These are phyloP conservation scores for Limnephilus rhombicus DNA, from an alignment of 2,888 invertebrate genomes.

Conservation along the genomic window DNA sequence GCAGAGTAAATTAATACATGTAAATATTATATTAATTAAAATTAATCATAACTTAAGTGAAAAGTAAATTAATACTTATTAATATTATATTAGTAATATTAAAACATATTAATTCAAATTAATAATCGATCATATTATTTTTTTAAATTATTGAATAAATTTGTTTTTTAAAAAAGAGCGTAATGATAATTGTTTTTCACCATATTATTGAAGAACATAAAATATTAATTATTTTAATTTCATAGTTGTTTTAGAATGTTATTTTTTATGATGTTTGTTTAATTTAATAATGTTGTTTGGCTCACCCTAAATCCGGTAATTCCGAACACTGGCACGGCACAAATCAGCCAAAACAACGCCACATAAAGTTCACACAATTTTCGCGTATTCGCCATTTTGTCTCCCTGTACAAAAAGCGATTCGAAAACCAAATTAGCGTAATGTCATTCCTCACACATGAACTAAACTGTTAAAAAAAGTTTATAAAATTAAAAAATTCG, in stretches of 20 bases:
- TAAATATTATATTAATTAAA: too few relatives aligned
- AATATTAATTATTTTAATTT: too few relatives aligned
- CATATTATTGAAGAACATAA: too few relatives aligned
- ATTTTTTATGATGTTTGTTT: neutral
- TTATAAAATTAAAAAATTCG: neutral
- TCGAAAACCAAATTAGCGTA: slow-evolving; percentile 45
- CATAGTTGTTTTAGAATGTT: neutral
- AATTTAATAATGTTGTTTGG: neutral
- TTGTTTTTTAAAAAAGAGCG: too few relatives aligned
- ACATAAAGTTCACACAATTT: slow-evolving; percentile 59
- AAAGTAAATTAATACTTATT: too few relatives aligned
- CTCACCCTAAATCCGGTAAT: slow-evolving; percentile 64
- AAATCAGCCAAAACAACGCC: slow-evolving; percentile 56
- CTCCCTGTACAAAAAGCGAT: slow-evolving; percentile 56
- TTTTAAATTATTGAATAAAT: too few relatives aligned
- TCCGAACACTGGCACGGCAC: slow-evolving; percentile 55
- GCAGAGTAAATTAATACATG: too few relatives aligned
- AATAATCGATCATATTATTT: too few relatives aligned
- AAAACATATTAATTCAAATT: too few relatives aligned
- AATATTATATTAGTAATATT: too few relatives aligned
- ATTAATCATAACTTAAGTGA: too few relatives aligned
- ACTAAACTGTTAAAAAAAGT: neutral
- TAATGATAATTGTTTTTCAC: too few relatives aligned
- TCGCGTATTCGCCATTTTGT: slow-evolving; percentile 57
- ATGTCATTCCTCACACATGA: slow-evolving; percentile 43